These are phyloP conservation scores for Microplitis deprimator DNA, from an alignment of 2,888 invertebrate species.

Conservation along the genomic window DNA sequence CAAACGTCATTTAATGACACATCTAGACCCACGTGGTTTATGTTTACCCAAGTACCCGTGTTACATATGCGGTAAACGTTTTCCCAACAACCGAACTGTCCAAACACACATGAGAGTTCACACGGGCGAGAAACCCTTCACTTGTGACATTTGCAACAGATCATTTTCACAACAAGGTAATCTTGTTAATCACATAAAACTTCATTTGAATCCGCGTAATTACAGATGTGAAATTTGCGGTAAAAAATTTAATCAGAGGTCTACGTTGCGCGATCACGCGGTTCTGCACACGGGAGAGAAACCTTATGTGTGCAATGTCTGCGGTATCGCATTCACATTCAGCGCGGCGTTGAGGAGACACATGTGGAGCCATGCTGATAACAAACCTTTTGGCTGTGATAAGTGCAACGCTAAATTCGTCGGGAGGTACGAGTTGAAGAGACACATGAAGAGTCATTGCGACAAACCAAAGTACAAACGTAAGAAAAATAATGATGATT, in stretches of 20 bases:
- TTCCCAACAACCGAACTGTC: constrained; percentile 75
- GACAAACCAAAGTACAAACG: constrained; percentile 55
- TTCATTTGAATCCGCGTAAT: constrained; percentile 66
- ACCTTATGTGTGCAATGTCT: constrained; percentile 66
- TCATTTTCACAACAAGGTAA: constrained; percentile 72
- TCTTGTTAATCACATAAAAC: constrained; percentile 63
- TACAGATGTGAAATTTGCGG: constrained; percentile 67
- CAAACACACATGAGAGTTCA: constrained; percentile 76
- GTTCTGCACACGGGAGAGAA: constrained; percentile 68
- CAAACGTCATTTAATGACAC: constrained; percentile 65
- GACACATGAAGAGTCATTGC: constrained; percentile 66
- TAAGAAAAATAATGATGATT: constrained; percentile 40
- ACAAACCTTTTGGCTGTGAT: constrained; percentile 66
- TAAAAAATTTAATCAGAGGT: constrained; percentile 67
- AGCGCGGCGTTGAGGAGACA: constrained; percentile 66
- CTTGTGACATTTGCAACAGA: constrained; percentile 74
- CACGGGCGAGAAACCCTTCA: constrained; percentile 76
- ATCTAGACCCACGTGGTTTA: constrained; percentile 63
- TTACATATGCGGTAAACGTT: constrained; percentile 74
- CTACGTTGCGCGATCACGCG: constrained; percentile 65
- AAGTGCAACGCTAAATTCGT: constrained; percentile 64
- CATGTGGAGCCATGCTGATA: constrained; percentile 63
- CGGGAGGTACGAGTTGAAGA: constrained; percentile 65
- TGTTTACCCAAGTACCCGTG: constrained; percentile 74
- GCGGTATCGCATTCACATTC: constrained; percentile 67